These are phyloP conservation scores for Cremastobaeus sp. DNA, from an alignment of 2,888 invertebrate species.

Conservation along the genomic window DNA sequence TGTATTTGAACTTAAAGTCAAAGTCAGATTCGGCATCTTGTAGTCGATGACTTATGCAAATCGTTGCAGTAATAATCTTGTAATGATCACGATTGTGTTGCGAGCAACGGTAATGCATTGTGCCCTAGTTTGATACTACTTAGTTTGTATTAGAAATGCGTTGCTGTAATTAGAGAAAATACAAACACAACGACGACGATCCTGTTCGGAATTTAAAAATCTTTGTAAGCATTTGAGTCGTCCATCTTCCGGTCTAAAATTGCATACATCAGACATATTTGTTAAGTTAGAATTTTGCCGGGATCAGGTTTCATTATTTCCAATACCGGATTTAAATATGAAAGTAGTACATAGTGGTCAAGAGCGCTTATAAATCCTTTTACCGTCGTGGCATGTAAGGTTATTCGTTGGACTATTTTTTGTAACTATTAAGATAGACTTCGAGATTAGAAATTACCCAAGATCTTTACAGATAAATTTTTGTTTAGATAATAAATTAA, in stretches of 20 bases:
- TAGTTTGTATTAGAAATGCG: slow-evolving; percentile 2
- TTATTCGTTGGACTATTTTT: slow-evolving; percentile 10
- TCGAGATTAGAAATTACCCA: slow-evolving; percentile 9
- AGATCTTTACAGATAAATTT: slow-evolving; percentile 1
- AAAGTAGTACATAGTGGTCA: background rate
- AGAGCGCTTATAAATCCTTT: slow-evolving; percentile 16
- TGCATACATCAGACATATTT: background rate
- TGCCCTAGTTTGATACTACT: slow-evolving; percentile 12
- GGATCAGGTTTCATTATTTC: background rate
- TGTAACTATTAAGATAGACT: slow-evolving; percentile 3
- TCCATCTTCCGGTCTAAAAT: slow-evolving; percentile 23
- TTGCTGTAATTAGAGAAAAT: background rate
- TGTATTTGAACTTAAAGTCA: background rate
- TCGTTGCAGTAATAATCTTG: slow-evolving; percentile 11
- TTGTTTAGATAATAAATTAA: slow-evolving; percentile 1
- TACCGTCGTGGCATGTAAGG: slow-evolving; percentile 9
- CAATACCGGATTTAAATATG: background rate
- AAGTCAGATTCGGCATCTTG: background rate
- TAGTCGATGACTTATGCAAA: slow-evolving; percentile 3
- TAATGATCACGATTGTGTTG: slow-evolving; percentile 3
- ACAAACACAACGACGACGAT: background rate
- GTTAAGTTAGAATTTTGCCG: slow-evolving; percentile 1
- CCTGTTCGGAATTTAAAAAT: background rate
- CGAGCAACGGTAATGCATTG: slow-evolving; percentile 1
- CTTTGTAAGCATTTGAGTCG: slow-evolving; percentile 5